Base-by-base conservation (phyloP, 2,797 vertebrate genomes). In the Sebastiscus tertius region DNA sequence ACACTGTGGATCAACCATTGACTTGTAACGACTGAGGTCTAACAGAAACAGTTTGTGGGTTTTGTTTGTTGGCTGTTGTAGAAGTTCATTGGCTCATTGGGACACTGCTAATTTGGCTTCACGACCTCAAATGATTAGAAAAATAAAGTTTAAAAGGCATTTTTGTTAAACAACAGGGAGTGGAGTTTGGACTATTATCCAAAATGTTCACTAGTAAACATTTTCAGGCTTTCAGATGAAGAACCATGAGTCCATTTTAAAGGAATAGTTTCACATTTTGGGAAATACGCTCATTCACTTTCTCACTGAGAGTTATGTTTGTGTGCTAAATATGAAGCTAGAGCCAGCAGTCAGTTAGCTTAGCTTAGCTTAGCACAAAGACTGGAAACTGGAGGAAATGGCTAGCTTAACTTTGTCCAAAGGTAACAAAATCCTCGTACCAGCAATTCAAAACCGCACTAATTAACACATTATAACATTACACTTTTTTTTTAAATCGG, bases 1-100 rank as follows among this genome's bases (percentile, higher is more conserved):
- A 88, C 90, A 87, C 77, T 64, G 84, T 73, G 83, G 85, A 81
- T 82, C 87, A 83, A 69, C 79, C 64, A 78, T 58, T 54, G 72
- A 84, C 74, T 81, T 36, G 52, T 31, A 36, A 85, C 14, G 18
- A 76, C 65, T 56, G 65, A 80, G 71, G 75, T 77, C 79, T 4
- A 62, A 87, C 68, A 77, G 78, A 85, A 77, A 83, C 61, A 13
- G 59, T 72, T 80, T 74, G 79, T 74, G 77, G 72, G 61, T 58
- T 80, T 79, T 72, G 66, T 81, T 88, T 72, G 79, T 74, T 73
- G 74, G 55, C 74, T 81, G 81, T 72, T 69, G 67, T 20, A 61
- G 75, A 80, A 26, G 54, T 85, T 80, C 72, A 80, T 76, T 81
- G 80, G 87, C 78, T 89, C 64, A 54, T 81, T 64, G 60, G 63